Conservation (phyloP, 2,113 vertebrate genomes). For the Buteo buteo region DNA sequence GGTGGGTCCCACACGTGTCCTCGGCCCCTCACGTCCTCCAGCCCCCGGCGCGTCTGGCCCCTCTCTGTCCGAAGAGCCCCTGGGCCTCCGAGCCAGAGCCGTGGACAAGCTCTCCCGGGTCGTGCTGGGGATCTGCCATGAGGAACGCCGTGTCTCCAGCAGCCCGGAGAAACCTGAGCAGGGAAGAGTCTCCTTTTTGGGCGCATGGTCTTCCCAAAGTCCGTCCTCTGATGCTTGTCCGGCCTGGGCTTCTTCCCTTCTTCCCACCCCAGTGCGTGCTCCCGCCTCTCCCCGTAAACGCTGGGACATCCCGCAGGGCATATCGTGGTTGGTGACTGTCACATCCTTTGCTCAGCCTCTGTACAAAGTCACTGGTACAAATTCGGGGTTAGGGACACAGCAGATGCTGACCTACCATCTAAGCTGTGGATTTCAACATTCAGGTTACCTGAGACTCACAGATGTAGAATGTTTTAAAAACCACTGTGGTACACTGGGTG, state of each 20-base stretch:
- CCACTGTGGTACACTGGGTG: background rate
- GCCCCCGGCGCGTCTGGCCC: accelerated
- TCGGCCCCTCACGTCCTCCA: background rate
- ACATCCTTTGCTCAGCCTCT: background rate
- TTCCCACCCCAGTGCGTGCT: accelerated
- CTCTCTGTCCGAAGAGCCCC: background rate
- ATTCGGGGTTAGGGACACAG: background rate
- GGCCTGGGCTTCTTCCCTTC: background rate
- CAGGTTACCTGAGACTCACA: background rate
- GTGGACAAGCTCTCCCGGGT: accelerated
- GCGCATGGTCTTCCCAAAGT: background rate
- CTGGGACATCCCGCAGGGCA: accelerated
- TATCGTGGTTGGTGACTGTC: background rate
- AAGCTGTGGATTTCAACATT: background rate
- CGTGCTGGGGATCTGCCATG: accelerated
- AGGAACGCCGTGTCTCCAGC: background rate
- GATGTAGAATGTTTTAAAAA: background rate
- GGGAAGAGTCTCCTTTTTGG: background rate
- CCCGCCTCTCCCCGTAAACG: background rate
- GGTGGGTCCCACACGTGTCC: background rate
- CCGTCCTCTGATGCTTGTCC: background rate
- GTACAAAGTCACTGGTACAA: background rate
- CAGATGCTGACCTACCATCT: background rate
- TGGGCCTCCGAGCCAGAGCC: background rate
- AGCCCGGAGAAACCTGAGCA: background rate